Conservation (phyloP, 2,113 vertebrate species). For the Antigone vipio region DNA sequence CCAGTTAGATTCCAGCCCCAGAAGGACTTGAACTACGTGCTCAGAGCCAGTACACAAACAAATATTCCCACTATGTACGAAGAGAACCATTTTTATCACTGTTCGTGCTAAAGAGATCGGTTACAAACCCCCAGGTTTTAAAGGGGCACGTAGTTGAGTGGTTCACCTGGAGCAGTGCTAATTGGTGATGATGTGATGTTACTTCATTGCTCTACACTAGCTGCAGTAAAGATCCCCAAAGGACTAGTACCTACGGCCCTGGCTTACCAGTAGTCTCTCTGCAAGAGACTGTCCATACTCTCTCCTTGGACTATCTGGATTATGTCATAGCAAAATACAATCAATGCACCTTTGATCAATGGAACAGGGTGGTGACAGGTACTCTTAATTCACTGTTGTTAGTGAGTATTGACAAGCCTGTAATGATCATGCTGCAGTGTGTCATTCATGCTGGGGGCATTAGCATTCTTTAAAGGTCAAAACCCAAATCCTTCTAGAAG, state of each 20-base stretch:
- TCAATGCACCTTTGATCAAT: constrained; percentile 84
- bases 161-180: background rate
- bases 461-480: constrained; percentile 92
- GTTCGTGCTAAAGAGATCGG: background rate
- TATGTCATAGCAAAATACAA: constrained; percentile 72
- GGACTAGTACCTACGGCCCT: background rate
- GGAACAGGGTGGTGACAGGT: constrained; percentile 81
- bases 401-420: constrained; percentile 84
- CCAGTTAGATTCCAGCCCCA: background rate
- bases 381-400: constrained; percentile 80
- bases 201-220: background rate
- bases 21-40: background rate
- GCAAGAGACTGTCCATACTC: background rate
- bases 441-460: constrained; percentile 78
- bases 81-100: background rate
- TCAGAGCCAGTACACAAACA: background rate
- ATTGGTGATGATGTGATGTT: background rate
- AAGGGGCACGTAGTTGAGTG: background rate
- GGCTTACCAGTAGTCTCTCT: background rate
- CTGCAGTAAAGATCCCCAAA: background rate
- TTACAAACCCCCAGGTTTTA: background rate
- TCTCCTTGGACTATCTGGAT: constrained; percentile 48
- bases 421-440: constrained; percentile 78
- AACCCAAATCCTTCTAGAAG: constrained; percentile 42
- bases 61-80: background rate